Evolutionary conservation across 2,888 invertebrate species (phyloP).

Genomic region (Coelogynopora nodosa): DNA sequence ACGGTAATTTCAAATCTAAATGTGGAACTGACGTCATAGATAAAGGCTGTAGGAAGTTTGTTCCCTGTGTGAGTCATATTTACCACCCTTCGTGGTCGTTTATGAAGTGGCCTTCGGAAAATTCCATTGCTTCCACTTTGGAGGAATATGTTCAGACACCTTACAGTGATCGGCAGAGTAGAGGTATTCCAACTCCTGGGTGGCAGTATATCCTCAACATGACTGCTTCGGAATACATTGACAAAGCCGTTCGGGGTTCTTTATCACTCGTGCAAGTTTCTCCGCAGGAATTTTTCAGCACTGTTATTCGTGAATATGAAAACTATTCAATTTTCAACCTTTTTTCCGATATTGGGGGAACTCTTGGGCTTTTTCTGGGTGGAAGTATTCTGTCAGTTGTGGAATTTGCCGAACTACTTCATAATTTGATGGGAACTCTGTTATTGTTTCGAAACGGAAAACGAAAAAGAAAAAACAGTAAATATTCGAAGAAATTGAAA

Average conservation of each 20-base stretch:
- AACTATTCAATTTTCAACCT: background rate
- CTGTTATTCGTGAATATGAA: background rate
- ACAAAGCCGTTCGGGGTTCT: background rate
- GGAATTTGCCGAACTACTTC: no score
- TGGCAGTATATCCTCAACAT: background rate
- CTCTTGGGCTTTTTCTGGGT: background rate
- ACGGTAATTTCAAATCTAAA: background rate
- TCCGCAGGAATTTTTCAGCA: background rate
- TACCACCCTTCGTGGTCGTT: background rate
- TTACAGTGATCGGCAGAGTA: background rate
- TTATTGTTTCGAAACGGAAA: no score
- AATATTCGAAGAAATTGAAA: no score
- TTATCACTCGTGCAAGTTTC: background rate
- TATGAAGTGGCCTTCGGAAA: constrained; percentile 5
- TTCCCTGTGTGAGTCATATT: background rate
- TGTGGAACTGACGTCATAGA: no score
- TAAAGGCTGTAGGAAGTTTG: background rate
- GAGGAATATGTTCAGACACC: background rate
- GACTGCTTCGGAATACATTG: background rate
- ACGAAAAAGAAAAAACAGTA: no score
- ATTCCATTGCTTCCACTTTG: background rate
- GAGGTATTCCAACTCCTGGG: background rate
- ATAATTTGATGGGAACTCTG: no score
- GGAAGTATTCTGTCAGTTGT: background rate
- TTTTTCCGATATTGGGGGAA: background rate